A percentile compares a stretch with the other conserved stretches of the same genome.
Evolutionary conservation across 1,140 invertebrate genomes (phyloP).

Genomic region (Tetramorium simillimum): DNA sequence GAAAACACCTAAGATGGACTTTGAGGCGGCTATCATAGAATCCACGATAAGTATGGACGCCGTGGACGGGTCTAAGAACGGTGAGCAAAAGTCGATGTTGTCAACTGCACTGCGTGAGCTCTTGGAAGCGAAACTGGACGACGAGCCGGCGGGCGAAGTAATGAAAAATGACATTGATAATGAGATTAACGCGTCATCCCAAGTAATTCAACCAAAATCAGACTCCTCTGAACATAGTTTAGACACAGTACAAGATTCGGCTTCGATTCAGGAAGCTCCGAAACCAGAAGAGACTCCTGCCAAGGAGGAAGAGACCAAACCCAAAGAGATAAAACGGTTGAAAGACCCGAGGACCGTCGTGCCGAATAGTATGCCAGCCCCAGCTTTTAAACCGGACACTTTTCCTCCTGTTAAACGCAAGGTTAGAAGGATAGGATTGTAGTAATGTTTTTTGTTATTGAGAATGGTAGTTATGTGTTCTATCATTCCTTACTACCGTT

Average conservation of each 20-base stretch:
- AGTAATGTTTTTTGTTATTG: constrained; percentile 63
- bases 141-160: constrained; percentile 54
- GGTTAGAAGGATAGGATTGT: constrained; percentile 81
- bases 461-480: background rate
- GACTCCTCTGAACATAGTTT: constrained; percentile 50
- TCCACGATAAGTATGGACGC: constrained; percentile 80
- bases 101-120: constrained; percentile 80
- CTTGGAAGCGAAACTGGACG: constrained; percentile 79
- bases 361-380: constrained; percentile 79
- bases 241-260: constrained; percentile 31
- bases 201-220: constrained; percentile 46
- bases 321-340: constrained; percentile 76
- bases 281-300: constrained; percentile 17
- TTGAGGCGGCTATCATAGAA: constrained; percentile 83
- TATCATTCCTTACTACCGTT: background rate
- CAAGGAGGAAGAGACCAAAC: constrained; percentile 65
- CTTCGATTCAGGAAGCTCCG: background rate
- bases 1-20: constrained; percentile 77
- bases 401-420: constrained; percentile 85
- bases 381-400: constrained; percentile 73
- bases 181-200: constrained; percentile 32
- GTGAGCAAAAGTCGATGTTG: constrained; percentile 78
- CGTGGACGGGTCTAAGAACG: constrained; percentile 62
- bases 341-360: constrained; percentile 83
- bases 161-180: constrained; percentile 60